Evolutionary conservation across 2,797 vertebrate species (phyloP), one percentile per base, ranked within the genome.

Genomic region (Sandelia bainsii): DNA sequence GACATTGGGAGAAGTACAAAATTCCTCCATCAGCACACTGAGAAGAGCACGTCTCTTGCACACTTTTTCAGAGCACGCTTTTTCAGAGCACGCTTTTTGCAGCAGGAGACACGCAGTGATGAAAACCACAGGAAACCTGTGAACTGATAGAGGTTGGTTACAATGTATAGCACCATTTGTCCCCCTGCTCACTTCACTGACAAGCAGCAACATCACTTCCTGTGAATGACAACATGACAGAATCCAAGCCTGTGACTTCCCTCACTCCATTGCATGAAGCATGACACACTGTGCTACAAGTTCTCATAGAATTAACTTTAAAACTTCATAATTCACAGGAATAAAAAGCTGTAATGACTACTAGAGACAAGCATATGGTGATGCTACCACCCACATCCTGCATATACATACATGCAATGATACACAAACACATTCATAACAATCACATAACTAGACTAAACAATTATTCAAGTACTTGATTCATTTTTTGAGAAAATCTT

Each of bases 61-160:
- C 7, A 45, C 69, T 42, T 72, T 76, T 74, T 89, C 29, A 32
- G 29, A 32, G 6, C 5, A 32, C 8, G 11, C 8, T 42, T 69
- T 59, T 52, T 81, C 56, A 62, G 53, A 78, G 72, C 68, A 57
- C 7, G 49, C 71, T 42, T 72, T 76, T 74, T 89, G 85, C 87
- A 86, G 62, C 44, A 69, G 62, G 59, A 69, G 63, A 77, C 59
- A 74, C 62, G 65, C 50, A 14, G 17, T 23, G 59, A 81, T 49
- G 46, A 42, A 84, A 92, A 80, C 87, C 88, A 92, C 90, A 92
- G 89, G 87, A 92, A 91, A 75, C 80, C 77, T 53, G 49, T 54
- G 50, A 83, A 68, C 68, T 76, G 29, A 64, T 50, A 53, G 57
- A 65, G 48, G 69, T 49, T 22, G 77, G 52, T 79, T 69, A 40